Evolutionary conservation across 1,140 invertebrate genomes (phyloP).

Genomic region (Phocides pigmalion): DNA sequence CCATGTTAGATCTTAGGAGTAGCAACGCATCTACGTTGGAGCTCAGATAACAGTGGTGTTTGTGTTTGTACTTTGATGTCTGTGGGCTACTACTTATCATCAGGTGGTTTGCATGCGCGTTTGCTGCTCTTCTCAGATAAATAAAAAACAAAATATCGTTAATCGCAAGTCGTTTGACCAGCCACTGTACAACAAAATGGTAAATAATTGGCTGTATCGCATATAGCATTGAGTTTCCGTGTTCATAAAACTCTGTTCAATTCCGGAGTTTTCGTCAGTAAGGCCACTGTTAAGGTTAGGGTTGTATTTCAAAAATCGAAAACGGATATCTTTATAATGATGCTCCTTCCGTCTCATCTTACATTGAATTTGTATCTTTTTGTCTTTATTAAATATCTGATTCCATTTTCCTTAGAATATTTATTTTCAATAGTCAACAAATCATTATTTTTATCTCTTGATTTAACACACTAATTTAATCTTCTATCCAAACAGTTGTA

Average conservation of each 20-base stretch:
- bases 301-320: constrained; percentile 14
- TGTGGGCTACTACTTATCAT: no score
- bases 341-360: constrained; percentile 7
- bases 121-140: no score
- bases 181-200: not conserved
- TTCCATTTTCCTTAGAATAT: not conserved
- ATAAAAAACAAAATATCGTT: not conserved
- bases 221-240: constrained; percentile 46
- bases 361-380: not conserved
- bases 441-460: not conserved
- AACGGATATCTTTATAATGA: constrained; percentile 16
- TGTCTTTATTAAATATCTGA: constrained; percentile 5
- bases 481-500: no score
- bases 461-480: not conserved
- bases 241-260: constrained; percentile 53
- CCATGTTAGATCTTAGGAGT: no score
- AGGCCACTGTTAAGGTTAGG: constrained; percentile 50
- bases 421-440: not conserved
- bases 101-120: no score
- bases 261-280: constrained; percentile 62
- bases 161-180: not conserved
- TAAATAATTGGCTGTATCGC: constrained; percentile 26
- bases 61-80: no score
- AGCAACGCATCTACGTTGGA: no score
- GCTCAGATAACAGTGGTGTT: no score